phyloP scores from a whole-genome alignment of 2,888 invertebrate genomes.

The Polyploca ridens region DNA sequence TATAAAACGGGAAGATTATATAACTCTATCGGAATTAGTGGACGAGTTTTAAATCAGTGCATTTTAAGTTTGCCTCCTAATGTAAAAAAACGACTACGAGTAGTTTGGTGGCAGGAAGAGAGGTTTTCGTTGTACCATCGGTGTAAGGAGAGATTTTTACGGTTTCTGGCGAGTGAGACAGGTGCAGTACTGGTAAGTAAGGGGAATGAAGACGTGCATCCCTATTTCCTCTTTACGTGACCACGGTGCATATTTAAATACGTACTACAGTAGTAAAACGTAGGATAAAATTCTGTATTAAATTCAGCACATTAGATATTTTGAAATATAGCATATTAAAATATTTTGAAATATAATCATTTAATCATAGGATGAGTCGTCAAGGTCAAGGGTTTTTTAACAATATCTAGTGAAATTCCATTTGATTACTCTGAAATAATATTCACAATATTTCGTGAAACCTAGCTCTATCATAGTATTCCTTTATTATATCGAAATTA shows the following conservation, averaged over 20 bases:
- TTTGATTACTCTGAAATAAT: no score
- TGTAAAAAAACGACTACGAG: conserved; percentile 43
- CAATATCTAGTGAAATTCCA: no score
- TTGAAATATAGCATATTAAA: no score
- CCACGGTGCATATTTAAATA: conserved; percentile 66
- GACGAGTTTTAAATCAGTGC: conserved; percentile 42
- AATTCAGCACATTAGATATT: no score
- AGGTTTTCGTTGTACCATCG: conserved; percentile 74
- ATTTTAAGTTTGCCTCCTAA: conserved; percentile 49
- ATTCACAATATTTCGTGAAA: no score
- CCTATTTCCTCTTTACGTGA: conserved; percentile 72
- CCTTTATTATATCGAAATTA: no score
- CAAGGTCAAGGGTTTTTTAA: no score
- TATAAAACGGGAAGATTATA: neutral
- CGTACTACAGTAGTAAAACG: no score
- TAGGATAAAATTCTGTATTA: no score
- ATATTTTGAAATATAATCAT: no score
- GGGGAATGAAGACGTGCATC: conserved; percentile 49
- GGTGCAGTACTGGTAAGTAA: conserved; percentile 24
- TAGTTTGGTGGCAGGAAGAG: conserved; percentile 63
- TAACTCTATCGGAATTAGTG: neutral
- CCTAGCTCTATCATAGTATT: no score
- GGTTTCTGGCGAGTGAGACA: conserved; percentile 41
- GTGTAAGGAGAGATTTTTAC: conserved; percentile 76
- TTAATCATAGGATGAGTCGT: no score